These are phyloP conservation scores for Volucella bombylans DNA, from an alignment of 2,888 invertebrate species.

Conservation along the genomic window DNA sequence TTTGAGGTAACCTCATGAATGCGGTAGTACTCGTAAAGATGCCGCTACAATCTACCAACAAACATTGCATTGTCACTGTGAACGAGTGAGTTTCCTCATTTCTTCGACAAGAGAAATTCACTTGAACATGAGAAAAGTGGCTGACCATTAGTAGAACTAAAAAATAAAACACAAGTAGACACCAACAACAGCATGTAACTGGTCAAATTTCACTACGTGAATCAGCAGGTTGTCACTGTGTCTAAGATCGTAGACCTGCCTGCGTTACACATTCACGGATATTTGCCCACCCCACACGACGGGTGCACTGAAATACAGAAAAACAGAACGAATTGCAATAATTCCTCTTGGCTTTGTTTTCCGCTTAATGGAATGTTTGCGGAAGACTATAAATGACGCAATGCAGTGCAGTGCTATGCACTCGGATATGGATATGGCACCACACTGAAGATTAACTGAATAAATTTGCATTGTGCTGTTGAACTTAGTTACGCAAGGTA, in stretches of 20 bases:
- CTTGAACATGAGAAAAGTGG: constrained; percentile 41
- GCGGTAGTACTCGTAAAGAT: constrained; percentile 25
- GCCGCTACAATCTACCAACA: constrained; percentile 35
- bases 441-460: constrained; percentile 30
- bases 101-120: constrained; percentile 42
- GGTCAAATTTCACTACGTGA: constrained; percentile 64
- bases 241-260: constrained; percentile 59
- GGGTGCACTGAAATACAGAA: too few species aligned
- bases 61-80: constrained; percentile 42
- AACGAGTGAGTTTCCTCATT: constrained; percentile 53
- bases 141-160: constrained; percentile 28
- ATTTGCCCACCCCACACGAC: too few species aligned
- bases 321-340: constrained; percentile 1
- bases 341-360: constrained; percentile 10
- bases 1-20: constrained; percentile 23
- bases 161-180: constrained; percentile 3
- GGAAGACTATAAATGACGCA: constrained; percentile 39
- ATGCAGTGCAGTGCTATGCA: constrained; percentile 28
- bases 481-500: constrained; percentile 25
- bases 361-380: constrained; percentile 29
- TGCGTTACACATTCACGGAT: too few species aligned
- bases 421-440: background rate
- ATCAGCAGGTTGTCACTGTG: constrained; percentile 51
- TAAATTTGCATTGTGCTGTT: constrained; percentile 32
- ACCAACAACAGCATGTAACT: constrained; percentile 2